Conservation (phyloP, 1,140 invertebrate genomes). For the Phymorhynchus buccinoides region DNA sequence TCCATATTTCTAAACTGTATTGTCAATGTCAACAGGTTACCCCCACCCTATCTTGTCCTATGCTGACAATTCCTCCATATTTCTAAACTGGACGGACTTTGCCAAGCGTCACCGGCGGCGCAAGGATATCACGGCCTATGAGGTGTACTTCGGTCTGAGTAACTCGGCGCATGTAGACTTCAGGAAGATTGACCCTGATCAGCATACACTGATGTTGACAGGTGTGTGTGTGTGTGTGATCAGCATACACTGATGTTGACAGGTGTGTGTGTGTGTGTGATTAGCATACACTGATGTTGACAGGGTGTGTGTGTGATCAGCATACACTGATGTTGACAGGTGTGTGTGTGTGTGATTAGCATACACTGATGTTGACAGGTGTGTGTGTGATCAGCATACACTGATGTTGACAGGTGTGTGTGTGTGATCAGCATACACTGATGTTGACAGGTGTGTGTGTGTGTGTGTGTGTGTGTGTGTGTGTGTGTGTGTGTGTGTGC, state of each 20-base stretch:
- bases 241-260: no score
- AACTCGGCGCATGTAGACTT: constrained; percentile 72
- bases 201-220: constrained; percentile 73
- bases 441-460: no score
- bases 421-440: no score
- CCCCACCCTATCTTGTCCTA: constrained; percentile 76
- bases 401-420: no score
- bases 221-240: constrained; percentile 65
- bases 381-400: no score
- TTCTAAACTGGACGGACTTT: constrained; percentile 77
- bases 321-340: no score
- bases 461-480: not conserved
- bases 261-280: no score
- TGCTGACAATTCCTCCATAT: constrained; percentile 75
- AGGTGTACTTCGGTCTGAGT: constrained; percentile 77
- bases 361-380: no score
- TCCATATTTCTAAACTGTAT: not conserved
- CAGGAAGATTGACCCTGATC: constrained; percentile 71
- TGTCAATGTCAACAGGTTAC: constrained; percentile 60
- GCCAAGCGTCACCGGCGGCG: constrained; percentile 77
- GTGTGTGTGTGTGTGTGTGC: not conserved
- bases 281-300: no score
- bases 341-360: no score
- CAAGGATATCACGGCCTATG: constrained; percentile 78
- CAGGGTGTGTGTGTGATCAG: no score